Conservation (phyloP, 2,888 invertebrate genomes). For the Smittia aterrima region DNA sequence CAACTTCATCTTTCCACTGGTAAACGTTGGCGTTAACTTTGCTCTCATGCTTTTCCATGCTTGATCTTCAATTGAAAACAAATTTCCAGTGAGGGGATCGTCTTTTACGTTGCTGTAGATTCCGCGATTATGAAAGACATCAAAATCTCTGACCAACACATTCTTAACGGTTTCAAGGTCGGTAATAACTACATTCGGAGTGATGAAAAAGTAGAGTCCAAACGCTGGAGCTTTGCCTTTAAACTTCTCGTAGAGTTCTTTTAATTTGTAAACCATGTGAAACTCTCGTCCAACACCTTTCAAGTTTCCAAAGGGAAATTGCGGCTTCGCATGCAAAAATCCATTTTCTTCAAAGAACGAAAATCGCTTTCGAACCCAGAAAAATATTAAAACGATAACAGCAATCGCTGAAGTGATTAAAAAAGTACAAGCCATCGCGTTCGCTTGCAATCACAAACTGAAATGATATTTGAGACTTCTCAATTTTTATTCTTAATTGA, state of each 20-base stretch:
- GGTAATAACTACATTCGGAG: conserved; percentile 43
- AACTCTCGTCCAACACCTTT: conserved; percentile 3
- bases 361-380: conserved; percentile 12
- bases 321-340: conserved; percentile 21
- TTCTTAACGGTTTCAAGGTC: conserved; percentile 49
- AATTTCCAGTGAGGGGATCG: conserved; percentile 50
- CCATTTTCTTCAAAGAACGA: conserved; percentile 22
- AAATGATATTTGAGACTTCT: too few relatives aligned
- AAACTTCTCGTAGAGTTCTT: conserved; percentile 23
- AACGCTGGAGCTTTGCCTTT: conserved; percentile 23
- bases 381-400: background rate
- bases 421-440: too few relatives aligned
- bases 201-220: conserved; percentile 17
- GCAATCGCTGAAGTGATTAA: background rate
- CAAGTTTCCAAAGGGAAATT: conserved; percentile 36
- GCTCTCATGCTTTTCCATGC: conserved; percentile 55
- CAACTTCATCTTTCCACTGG: conserved; percentile 55
- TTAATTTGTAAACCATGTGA: background rate
- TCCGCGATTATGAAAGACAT: conserved; percentile 50
- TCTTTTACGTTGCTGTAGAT: conserved; percentile 48
- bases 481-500: too few relatives aligned
- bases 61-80: conserved; percentile 50
- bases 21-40: conserved; percentile 55
- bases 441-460: too few relatives aligned
- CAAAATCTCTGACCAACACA: conserved; percentile 51